Percentiles rank a stretch among this genome's conserved stretches.
Evolutionary conservation across 1,140 invertebrate genomes (phyloP).

Genomic region (Megathymus violae): DNA sequence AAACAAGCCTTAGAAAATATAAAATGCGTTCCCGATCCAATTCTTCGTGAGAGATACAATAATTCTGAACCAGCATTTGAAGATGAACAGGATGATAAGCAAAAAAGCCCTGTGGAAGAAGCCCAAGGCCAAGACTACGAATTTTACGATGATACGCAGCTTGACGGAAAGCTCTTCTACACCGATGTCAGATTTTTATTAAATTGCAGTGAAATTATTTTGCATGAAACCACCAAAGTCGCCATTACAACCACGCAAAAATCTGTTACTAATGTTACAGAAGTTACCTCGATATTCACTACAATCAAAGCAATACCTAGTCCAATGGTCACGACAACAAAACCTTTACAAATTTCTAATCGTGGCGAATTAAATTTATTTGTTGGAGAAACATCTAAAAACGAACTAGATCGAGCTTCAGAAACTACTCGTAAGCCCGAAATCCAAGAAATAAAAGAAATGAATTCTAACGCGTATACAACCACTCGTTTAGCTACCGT

Average conservation of each 20-base stretch:
- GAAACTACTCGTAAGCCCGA: conserved; percentile 15
- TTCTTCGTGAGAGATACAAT: conserved; percentile 57
- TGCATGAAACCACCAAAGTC: conserved; percentile 26
- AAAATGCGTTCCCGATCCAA: conserved; percentile 63
- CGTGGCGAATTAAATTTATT: conserved; percentile 8
- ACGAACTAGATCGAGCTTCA: conserved; percentile 23
- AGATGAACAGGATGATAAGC: conserved; percentile 40
- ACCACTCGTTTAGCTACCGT: conserved; percentile 68
- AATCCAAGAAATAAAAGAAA: conserved; percentile 33
- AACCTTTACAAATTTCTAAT: conserved; percentile 6
- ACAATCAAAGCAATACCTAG: conserved; percentile 20
- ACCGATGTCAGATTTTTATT: conserved; percentile 66
- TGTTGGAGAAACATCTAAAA: conserved; percentile 14
- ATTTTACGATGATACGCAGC: conserved; percentile 72
- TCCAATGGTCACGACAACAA: conserved; percentile 8
- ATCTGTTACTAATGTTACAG: conserved; percentile 12
- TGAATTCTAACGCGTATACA: conserved; percentile 49
- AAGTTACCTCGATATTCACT: conserved; percentile 2
- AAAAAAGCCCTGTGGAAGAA: conserved; percentile 39
- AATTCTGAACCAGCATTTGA: conserved; percentile 59
- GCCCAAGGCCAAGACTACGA: conserved; percentile 58
- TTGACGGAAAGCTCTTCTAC: conserved; percentile 74
- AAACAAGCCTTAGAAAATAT: conserved; percentile 66
- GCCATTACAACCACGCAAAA: conserved; percentile 17
- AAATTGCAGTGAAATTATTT: conserved; percentile 52